A percentile compares a stretch with the other conserved stretches of the same genome.
Conservation (phyloP, 2,113 vertebrate species). For the Excalfactoria chinensis region DNA sequence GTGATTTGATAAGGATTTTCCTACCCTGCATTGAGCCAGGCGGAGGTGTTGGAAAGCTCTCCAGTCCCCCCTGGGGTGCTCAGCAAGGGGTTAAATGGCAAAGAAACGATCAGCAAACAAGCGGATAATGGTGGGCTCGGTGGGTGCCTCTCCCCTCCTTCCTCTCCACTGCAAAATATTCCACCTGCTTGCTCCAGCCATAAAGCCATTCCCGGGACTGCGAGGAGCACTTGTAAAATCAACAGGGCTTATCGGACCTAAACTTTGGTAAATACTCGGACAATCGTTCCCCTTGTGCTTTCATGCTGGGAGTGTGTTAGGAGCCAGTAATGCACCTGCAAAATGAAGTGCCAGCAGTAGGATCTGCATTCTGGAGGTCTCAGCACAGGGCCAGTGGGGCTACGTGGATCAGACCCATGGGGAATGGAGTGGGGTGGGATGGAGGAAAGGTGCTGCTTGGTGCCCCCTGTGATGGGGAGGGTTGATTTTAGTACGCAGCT, state of each 20-base stretch:
- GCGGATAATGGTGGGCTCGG: constrained; percentile 18
- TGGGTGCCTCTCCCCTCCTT: constrained; percentile 11
- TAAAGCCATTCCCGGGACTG: constrained; percentile 36
- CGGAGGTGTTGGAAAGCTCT: not conserved
- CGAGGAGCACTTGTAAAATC: constrained; percentile 54
- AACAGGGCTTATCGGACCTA: constrained; percentile 66
- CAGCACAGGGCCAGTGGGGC: not conserved
- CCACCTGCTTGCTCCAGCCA: constrained; percentile 27
- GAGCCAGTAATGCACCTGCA: not conserved
- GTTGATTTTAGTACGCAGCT: not conserved
- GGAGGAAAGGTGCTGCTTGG: not conserved
- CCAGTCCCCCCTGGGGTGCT: not conserved
- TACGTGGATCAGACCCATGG: not conserved
- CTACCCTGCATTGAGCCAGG: not conserved
- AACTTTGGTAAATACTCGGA: constrained; percentile 60
- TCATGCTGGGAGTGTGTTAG: constrained; percentile 10
- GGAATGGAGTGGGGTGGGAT: not conserved
- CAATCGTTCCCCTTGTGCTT: constrained; percentile 58
- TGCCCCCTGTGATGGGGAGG: not conserved
- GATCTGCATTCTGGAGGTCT: not conserved
- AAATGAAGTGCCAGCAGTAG: not conserved
- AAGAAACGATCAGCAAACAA: not conserved
- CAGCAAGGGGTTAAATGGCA: not conserved
- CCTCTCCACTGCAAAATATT: not conserved
- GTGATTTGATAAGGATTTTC: not conserved